Conservation (phyloP, 2,888 invertebrate genomes). For the Ecliptopera silaceata region DNA sequence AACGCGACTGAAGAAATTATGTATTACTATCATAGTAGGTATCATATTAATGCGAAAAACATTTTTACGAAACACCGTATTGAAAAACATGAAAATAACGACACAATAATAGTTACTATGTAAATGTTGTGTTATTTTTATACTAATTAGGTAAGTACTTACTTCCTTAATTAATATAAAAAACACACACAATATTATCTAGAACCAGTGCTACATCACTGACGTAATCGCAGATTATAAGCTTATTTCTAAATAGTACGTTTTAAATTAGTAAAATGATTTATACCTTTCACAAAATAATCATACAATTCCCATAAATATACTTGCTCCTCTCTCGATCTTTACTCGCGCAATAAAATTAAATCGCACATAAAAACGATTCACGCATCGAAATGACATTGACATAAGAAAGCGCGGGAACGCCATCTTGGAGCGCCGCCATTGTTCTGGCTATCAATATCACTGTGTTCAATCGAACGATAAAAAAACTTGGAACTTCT, state of each 20-base stretch:
- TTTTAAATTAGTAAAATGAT: too few species aligned
- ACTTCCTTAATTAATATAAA: too few species aligned
- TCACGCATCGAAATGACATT: slow-evolving; percentile 39
- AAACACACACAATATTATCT: too few species aligned
- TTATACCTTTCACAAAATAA: too few species aligned
- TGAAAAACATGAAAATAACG: too few species aligned
- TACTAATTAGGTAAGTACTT: too few species aligned
- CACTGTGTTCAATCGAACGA: slow-evolving; percentile 50
- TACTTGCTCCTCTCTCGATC: background rate
- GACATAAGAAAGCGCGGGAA: slow-evolving; percentile 58
- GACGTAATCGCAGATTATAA: too few species aligned
- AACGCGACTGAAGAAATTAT: background rate
- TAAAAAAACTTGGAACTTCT: slow-evolving; percentile 48
- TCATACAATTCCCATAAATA: too few species aligned
- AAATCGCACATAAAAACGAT: slow-evolving; percentile 10
- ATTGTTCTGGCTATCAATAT: slow-evolving; percentile 47
- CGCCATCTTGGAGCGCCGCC: slow-evolving; percentile 52
- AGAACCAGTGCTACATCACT: too few species aligned
- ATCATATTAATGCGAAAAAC: background rate
- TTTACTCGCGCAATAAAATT: slow-evolving; percentile 4
- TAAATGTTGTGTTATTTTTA: too few species aligned
- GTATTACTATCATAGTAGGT: background rate
- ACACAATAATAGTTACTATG: too few species aligned
- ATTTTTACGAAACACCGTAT: background rate
- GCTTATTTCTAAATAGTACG: too few species aligned